Evolutionary conservation across 2,797 vertebrate species (phyloP), one percentile per base, ranked within the genome.

Genomic region (Potorous gilbertii): DNA sequence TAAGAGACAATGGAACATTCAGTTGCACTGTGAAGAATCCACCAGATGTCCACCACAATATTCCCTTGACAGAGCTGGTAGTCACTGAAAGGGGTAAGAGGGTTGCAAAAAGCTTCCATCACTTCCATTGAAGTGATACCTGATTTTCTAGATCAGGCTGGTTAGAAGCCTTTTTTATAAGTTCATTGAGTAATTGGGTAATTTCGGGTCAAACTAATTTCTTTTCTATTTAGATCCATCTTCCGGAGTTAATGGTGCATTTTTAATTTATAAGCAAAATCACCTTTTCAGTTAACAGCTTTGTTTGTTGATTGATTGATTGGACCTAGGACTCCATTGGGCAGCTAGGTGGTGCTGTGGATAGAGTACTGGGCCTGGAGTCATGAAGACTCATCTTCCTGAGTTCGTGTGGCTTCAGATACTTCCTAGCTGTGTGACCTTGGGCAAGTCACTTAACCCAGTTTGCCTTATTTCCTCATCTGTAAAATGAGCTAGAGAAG

Each of bases 11-110:
- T 0, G 99, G 99, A 55, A 99, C 99, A 0, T 99, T 99, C 98
- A 98, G 98, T 52, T 99, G 99, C 98, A 98, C 98, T 0, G 99
- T 99, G 96, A 99, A 99, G 97, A 99, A 99, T 94, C 99, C 99
- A 10, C 99, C 99, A 0, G 99, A 99, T 0, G 99, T 99, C 94
- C 99, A 99, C n/a, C 99, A 99, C 24, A 98, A 98, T 46, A 99
- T 99, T 0, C 99, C 98, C 1, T 98, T 99, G 96, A 99, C 98
- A 0, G 95, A 98, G 29, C 99, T 99, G 93, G 98, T 98, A 0
- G 99, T 99, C 90, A 99, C 98, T 0, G 99, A 99, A 34, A 98
- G 98, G 95, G 98, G 99, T 99, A 98, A 98, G 98, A 27, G 28
- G 18, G 16, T 54, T 0, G 13, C 54, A 12, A 2, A 40, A n/a